A percentile compares a stretch with the other conserved stretches of the same genome.
Evolutionary conservation across 1,140 invertebrate genomes (phyloP).

Genomic region (Pararge aegeria): DNA sequence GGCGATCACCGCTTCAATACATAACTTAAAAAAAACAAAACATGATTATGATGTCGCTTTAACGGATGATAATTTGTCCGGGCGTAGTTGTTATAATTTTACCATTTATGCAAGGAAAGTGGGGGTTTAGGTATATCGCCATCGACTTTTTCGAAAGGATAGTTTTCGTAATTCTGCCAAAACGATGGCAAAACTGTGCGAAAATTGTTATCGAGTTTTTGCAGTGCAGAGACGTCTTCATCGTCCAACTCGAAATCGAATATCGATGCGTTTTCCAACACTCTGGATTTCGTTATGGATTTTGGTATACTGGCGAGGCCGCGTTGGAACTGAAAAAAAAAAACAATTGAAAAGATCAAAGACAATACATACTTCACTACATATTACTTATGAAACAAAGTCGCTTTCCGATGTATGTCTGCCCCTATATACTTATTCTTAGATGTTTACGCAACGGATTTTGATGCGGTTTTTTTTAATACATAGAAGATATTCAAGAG

Average conservation of each 20-base stretch:
- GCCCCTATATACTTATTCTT: no score
- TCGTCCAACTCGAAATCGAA: constrained; percentile 85
- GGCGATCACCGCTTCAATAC: no score
- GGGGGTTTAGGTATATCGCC: constrained; percentile 31
- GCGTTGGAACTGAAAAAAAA: constrained; percentile 81
- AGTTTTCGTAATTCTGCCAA: constrained; percentile 49
- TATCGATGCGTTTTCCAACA: constrained; percentile 85
- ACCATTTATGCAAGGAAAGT: neutral
- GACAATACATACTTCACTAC: neutral
- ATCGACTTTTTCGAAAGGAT: constrained; percentile 56
- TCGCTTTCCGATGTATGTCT: no score
- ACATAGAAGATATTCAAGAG: no score
- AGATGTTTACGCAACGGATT: no score
- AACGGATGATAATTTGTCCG: no score
- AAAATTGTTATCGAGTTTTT: constrained; percentile 26
- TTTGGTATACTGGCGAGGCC: constrained; percentile 88
- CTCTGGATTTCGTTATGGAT: constrained; percentile 84
- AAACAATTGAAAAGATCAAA: constrained; percentile 1
- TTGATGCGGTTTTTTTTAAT: no score
- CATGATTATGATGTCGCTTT: no score
- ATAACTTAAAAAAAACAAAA: no score
- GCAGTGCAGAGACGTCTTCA: constrained; percentile 80
- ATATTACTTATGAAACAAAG: neutral
- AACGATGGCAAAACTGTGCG: constrained; percentile 42
- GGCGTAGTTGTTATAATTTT: no score